Percentiles rank a stretch among this genome's conserved stretches.
phyloP scores from a whole-genome alignment of 2,797 vertebrate genomes.

The Onychomys torridus region DNA sequence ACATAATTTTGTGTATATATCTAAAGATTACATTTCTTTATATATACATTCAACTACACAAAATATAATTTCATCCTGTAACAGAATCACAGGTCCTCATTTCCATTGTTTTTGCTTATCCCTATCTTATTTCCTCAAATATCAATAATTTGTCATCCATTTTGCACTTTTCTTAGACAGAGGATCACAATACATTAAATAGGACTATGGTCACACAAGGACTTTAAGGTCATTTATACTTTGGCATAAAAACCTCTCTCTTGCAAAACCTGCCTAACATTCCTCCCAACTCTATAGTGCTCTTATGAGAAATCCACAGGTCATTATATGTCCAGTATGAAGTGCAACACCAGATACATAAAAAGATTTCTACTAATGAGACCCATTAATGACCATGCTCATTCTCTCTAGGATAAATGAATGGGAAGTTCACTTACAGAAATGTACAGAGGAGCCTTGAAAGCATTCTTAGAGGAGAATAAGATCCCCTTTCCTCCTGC shows the following conservation, averaged over 20 bases:
- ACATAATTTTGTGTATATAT: neutral
- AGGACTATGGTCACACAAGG: neutral
- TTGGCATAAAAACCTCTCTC: neutral
- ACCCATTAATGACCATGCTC: neutral
- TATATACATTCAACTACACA: neutral
- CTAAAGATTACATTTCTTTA: neutral
- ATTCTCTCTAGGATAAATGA: neutral
- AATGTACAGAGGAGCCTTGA: neutral
- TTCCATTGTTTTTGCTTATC: neutral
- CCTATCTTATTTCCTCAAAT: conserved; percentile 8
- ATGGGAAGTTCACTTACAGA: neutral
- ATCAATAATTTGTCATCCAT: neutral
- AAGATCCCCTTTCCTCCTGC: neutral
- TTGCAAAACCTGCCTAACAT: neutral
- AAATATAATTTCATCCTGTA: neutral
- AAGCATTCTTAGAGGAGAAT: neutral
- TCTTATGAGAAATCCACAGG: conserved; percentile 1
- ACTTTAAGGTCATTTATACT: neutral
- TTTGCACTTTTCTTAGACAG: neutral
- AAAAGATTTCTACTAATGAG: neutral
- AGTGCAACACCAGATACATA: neutral
- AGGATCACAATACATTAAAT: neutral
- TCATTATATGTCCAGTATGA: neutral
- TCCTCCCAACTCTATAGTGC: neutral
- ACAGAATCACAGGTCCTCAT: neutral